These are phyloP conservation scores for Gryllus longicercus DNA, from an alignment of 2,888 invertebrate genomes.

Conservation along the genomic window DNA sequence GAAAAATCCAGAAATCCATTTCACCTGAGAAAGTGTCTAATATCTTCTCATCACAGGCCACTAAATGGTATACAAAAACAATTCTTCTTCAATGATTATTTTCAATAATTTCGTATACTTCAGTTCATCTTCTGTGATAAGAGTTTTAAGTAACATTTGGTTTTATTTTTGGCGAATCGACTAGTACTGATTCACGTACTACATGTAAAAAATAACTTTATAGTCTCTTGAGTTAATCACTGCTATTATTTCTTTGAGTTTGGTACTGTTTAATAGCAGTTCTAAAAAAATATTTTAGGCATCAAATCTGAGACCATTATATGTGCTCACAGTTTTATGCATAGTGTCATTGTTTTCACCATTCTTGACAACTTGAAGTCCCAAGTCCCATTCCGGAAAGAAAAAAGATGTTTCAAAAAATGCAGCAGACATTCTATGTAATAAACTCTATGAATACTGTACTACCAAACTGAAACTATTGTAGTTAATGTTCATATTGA, in stretches of 20 bases:
- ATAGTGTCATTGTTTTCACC: neutral
- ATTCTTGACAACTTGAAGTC: conserved; percentile 11
- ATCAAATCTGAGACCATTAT: conserved; percentile 1
- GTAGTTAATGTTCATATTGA: neutral
- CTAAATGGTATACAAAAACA: conserved; percentile 32
- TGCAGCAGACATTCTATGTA: neutral
- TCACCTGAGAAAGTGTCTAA: conserved; percentile 26
- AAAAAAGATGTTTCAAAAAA: neutral
- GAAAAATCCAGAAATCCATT: neutral
- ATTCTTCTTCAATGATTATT: neutral
- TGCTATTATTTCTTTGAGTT: conserved; percentile 4
- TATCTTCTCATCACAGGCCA: conserved; percentile 30
- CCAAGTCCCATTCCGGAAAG: neutral
- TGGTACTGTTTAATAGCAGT: neutral
- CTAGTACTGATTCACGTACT: conserved; percentile 29
- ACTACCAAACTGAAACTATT: neutral
- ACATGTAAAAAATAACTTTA: conserved; percentile 28
- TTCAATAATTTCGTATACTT: conserved; percentile 31
- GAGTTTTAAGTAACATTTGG: conserved; percentile 18
- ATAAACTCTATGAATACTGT: neutral
- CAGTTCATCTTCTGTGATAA: conserved; percentile 24
- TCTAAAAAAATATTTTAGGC: conserved; percentile 1
- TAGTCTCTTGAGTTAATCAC: conserved; percentile 20
- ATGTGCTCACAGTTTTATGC: neutral
- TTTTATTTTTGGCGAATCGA: conserved; percentile 30